Conservation (phyloP, 2,888 invertebrate species). For the Caenorhabditis sp. region DNA sequence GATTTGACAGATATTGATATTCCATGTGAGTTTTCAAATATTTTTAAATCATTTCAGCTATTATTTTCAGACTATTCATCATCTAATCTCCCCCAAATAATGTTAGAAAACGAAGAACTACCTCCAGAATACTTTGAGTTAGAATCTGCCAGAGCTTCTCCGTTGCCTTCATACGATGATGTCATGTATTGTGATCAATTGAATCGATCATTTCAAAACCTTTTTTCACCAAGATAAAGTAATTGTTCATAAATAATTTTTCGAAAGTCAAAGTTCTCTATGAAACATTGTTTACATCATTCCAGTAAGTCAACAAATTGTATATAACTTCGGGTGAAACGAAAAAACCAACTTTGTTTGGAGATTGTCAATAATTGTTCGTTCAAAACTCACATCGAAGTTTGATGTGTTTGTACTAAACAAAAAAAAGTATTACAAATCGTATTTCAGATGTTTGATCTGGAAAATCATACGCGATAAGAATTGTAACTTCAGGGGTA, state of each 20-base stretch:
- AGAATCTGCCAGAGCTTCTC: slow-evolving; percentile 40
- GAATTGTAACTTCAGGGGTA: no score
- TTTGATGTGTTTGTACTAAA: no score
- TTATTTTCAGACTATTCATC: slow-evolving; percentile 23
- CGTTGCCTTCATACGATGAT: slow-evolving; percentile 46
- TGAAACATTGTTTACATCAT: no score
- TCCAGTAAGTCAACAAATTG: no score
- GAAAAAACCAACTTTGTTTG: no score
- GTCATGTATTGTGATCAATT: slow-evolving; percentile 44
- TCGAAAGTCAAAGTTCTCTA: no score
- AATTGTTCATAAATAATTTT: background rate
- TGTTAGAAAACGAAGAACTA: slow-evolving; percentile 19
- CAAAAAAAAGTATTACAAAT: no score
- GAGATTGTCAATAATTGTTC: no score
- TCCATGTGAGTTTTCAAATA: slow-evolving; percentile 26
- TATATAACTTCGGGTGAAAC: no score
- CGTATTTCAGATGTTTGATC: no score
- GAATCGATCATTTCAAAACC: slow-evolving; percentile 38
- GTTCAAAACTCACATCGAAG: no score
- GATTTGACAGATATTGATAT: slow-evolving; percentile 10
- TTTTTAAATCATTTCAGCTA: background rate
- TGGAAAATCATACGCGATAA: no score
- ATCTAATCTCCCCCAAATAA: slow-evolving; percentile 18
- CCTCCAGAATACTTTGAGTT: slow-evolving; percentile 40
- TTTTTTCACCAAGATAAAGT: slow-evolving; percentile 22